Evolutionary conservation across 2,888 invertebrate genomes (phyloP), one percentile per base, ranked within the genome.

Genomic region (Microctonus aethiopoides): DNA sequence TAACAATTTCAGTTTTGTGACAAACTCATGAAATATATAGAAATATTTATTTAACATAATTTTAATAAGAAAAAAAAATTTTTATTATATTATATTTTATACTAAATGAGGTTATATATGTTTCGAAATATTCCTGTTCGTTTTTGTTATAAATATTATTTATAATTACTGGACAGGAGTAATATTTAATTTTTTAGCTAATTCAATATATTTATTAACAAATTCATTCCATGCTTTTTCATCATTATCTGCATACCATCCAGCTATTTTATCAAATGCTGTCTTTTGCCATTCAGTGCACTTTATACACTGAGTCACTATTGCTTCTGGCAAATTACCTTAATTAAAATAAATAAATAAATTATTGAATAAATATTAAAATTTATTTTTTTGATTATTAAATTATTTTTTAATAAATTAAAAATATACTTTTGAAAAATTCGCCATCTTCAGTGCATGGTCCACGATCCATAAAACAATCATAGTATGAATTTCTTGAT

Each of bases 241-340:
- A 5, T 70, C 69, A 32, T 83, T 76, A 22, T 78, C 74, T 0
- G 76, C 76, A 56, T 79, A 83, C 80, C 81, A 82, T 1, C 68
- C 29, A 16, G 80, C 77, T n/a, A 81, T 70, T 57, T 78, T 77
- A 16, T 79, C 78, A 46, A 81, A 77, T 51, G 77, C 77, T 0
- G 64, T 22, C 26, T 78, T 75, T 59, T 81, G 83, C 57, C 76
- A 80, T 0, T 77, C 77, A 0, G 83, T 81, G 56, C 83, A 83
- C 41, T 74, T 80, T 46, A 57, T 71, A 66, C 83, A 83, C 2
- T 75, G 76, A 4, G 83, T 83, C 4, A 78, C 77, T 2, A 83
- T 46, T 6, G 78, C 78, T 66, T 83, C 83, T 0, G 83, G 77
- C n/a, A 81, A 78, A n/a, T 73, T 72, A 0, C 74, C 81, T 81